These are phyloP conservation scores for Drosophila nigromelanica DNA, from an alignment of 1,140 invertebrate species.

Conservation along the genomic window DNA sequence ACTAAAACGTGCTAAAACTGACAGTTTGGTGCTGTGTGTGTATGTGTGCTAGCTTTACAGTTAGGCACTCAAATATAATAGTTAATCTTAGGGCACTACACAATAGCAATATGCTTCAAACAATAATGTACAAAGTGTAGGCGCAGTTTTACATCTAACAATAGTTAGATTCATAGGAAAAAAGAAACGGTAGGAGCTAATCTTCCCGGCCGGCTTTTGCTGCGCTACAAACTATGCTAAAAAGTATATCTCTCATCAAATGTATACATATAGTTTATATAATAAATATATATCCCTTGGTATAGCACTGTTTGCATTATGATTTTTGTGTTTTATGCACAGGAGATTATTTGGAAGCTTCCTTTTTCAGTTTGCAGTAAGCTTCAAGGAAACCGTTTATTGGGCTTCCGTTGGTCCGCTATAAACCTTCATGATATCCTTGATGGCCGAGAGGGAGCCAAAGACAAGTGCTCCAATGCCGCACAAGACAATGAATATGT, in stretches of 20 bases:
- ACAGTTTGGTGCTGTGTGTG: conserved; percentile 61
- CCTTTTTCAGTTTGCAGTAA: neutral
- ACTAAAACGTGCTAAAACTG: conserved; percentile 71
- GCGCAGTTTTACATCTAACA: conserved; percentile 77
- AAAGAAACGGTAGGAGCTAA: conserved; percentile 17
- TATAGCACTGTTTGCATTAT: conserved; percentile 48
- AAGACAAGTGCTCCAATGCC: conserved; percentile 91
- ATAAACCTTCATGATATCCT: conserved; percentile 84
- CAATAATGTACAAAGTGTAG: conserved; percentile 61
- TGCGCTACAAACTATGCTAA: conserved; percentile 50
- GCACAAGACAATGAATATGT: conserved; percentile 89
- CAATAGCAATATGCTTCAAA: conserved; percentile 44
- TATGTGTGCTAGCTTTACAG: conserved; percentile 35
- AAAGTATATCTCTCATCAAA: conserved; percentile 42
- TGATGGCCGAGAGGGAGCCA: conserved; percentile 90
- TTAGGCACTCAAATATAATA: conserved; percentile 60
- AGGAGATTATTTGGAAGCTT: conserved; percentile 27
- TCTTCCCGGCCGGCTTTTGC: conserved; percentile 8
- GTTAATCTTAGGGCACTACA: conserved; percentile 25
- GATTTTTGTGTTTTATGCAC: conserved; percentile 24
- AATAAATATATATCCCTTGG: conserved; percentile 73
- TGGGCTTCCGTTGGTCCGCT: conserved; percentile 18
- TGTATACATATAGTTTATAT: conserved; percentile 57
- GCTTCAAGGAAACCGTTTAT: conserved; percentile 19
- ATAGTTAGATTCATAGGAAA: conserved; percentile 73